These are phyloP conservation scores for Cosmopolites sordidus DNA, from an alignment of 2,888 invertebrate genomes.

Conservation along the genomic window DNA sequence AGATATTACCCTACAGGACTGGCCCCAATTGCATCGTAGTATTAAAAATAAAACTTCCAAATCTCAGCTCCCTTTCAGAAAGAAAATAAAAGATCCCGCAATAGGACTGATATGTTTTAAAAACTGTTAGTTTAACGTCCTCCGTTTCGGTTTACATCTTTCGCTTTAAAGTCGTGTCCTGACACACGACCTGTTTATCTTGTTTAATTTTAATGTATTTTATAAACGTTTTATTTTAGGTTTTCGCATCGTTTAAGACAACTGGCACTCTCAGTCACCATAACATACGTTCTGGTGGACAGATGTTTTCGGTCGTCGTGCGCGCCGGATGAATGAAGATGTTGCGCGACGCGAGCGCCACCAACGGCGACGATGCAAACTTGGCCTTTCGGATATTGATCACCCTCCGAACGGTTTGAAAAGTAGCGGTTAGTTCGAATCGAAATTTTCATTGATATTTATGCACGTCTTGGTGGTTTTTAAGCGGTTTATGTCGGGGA, in stretches of 20 bases:
- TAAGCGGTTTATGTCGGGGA: not conserved
- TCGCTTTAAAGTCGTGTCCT: not conserved
- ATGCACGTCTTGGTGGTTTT: not conserved
- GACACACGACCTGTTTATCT: not conserved
- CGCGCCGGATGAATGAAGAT: not conserved
- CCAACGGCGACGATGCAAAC: not conserved
- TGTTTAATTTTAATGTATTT: not conserved
- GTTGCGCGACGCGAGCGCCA: not conserved
- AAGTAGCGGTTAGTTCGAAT: not conserved
- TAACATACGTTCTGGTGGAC: slow-evolving; percentile 2
- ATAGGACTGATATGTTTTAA: not conserved
- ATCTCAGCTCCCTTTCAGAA: too few species aligned
- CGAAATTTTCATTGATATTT: not conserved
- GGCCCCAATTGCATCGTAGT: slow-evolving; percentile 31
- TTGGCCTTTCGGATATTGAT: not conserved
- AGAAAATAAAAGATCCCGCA: too few species aligned
- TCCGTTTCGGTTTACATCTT: not conserved
- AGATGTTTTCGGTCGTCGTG: not conserved
- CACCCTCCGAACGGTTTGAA: not conserved
- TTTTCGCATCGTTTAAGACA: not conserved
- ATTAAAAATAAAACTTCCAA: slow-evolving; percentile 42
- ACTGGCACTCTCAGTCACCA: not conserved
- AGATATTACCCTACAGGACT: slow-evolving; percentile 8
- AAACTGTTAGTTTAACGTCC: not conserved
- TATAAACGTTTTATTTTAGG: not conserved